A percentile compares a stretch with the other conserved stretches of the same genome.
phyloP scores from a whole-genome alignment of 1,140 invertebrate genomes.

The Cydia splendana region DNA sequence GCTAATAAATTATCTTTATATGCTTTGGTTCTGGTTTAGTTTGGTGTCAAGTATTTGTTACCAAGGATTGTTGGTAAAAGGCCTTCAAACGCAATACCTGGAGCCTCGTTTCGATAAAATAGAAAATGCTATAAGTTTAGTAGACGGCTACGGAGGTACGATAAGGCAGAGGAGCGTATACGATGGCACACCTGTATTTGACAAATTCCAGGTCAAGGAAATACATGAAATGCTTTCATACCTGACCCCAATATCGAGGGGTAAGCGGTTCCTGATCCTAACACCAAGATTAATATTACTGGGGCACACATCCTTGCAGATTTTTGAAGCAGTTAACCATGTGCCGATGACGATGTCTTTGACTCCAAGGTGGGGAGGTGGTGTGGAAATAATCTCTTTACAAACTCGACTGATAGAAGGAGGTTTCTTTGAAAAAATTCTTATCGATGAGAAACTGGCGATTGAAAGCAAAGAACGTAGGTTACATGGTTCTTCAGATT shows the following conservation, averaged over 20 bases:
- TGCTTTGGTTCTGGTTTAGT: constrained; percentile 62
- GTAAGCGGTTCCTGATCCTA: constrained; percentile 49
- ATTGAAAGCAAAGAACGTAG: constrained; percentile 24
- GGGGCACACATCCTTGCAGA: constrained; percentile 40
- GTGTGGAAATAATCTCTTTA: constrained; percentile 42
- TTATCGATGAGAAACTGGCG: constrained; percentile 31
- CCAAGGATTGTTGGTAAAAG: constrained; percentile 56
- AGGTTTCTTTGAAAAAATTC: constrained; percentile 46
- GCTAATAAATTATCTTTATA: constrained; percentile 48
- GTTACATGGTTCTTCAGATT: neutral
- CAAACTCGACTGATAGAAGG: constrained; percentile 44
- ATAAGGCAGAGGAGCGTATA: constrained; percentile 44
- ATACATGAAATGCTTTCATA: constrained; percentile 40
- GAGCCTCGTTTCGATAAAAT: constrained; percentile 48
- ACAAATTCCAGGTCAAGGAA: constrained; percentile 40
- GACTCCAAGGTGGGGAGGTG: constrained; percentile 56
- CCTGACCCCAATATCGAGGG: constrained; percentile 45
- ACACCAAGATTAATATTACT: constrained; percentile 41
- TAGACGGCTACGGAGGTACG: constrained; percentile 47
- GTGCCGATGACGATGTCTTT: constrained; percentile 44
- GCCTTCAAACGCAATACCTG: constrained; percentile 49
- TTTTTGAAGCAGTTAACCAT: constrained; percentile 45
- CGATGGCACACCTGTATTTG: constrained; percentile 43
- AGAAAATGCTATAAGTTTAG: constrained; percentile 46
- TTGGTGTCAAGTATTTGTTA: constrained; percentile 56